Conservation (phyloP, 2,797 vertebrate genomes). For the Sebastes ruberrimus region DNA sequence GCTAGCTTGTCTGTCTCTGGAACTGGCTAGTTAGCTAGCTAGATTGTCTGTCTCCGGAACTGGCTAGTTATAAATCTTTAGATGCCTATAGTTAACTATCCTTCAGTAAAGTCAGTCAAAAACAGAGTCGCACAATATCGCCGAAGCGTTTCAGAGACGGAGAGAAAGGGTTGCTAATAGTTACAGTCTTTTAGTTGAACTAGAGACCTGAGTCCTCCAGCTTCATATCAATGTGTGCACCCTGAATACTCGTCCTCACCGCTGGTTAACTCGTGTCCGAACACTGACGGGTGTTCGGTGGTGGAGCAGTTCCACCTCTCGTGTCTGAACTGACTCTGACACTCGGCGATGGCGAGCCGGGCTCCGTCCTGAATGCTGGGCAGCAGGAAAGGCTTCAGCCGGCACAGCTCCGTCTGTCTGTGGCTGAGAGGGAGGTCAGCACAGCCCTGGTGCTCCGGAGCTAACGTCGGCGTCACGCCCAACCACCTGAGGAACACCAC, state of each 20-base stretch:
- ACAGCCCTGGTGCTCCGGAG: constrained; percentile 86
- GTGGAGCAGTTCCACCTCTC: constrained; percentile 95
- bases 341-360: constrained; percentile 89
- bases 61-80: too few relatives aligned
- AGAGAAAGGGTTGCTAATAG: too few relatives aligned
- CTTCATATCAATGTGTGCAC: neutral
- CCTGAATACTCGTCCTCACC: constrained; percentile 78
- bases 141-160: too few relatives aligned
- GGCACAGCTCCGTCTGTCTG: constrained; percentile 89
- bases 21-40: too few relatives aligned
- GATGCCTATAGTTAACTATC: too few relatives aligned
- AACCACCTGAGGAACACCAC: constrained; percentile 84
- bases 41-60: too few relatives aligned
- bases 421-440: constrained; percentile 82
- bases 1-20: too few relatives aligned
- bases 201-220: neutral
- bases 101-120: too few relatives aligned
- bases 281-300: constrained; percentile 68
- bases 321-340: constrained; percentile 91
- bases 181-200: too few relatives aligned
- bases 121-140: too few relatives aligned
- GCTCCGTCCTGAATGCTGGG: constrained; percentile 90
- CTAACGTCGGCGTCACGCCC: constrained; percentile 86
- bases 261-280: constrained; percentile 87
- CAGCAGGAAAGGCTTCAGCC: constrained; percentile 87